These are phyloP conservation scores for Lacerta agilis DNA, from an alignment of 2,797 vertebrate genomes.

Conservation along the genomic window DNA sequence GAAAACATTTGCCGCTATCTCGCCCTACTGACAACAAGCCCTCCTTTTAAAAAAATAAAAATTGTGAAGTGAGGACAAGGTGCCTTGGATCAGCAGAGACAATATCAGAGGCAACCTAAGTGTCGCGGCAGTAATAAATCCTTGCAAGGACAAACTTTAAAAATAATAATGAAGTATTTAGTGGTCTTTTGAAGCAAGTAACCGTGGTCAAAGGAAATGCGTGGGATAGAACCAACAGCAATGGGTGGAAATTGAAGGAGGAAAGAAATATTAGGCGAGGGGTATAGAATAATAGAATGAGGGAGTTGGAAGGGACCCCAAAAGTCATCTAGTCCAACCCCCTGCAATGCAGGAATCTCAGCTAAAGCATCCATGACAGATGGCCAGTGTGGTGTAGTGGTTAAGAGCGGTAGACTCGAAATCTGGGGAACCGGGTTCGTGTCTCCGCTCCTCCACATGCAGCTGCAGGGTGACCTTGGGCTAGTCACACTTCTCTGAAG, in stretches of 20 bases:
- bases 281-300: no score
- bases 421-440: no score
- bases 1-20: constrained; percentile 67
- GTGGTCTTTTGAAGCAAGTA: background rate
- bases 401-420: no score
- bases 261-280: background rate
- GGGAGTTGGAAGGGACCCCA: no score
- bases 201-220: background rate
- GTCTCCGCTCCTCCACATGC: no score
- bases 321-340: no score
- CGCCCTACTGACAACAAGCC: constrained; percentile 56
- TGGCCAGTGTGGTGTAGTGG: no score
- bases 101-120: constrained; percentile 50
- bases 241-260: background rate
- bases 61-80: constrained; percentile 57
- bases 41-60: constrained; percentile 38
- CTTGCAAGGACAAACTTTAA: constrained; percentile 14
- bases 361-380: no score
- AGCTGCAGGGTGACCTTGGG: no score
- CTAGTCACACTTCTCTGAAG: no score
- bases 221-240: background rate
- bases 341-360: no score
- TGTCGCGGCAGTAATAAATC: constrained; percentile 47
- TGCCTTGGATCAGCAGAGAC: constrained; percentile 57
- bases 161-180: background rate